These are phyloP conservation scores for Apocheima hispidaria DNA, from an alignment of 2,888 invertebrate species.

Conservation along the genomic window DNA sequence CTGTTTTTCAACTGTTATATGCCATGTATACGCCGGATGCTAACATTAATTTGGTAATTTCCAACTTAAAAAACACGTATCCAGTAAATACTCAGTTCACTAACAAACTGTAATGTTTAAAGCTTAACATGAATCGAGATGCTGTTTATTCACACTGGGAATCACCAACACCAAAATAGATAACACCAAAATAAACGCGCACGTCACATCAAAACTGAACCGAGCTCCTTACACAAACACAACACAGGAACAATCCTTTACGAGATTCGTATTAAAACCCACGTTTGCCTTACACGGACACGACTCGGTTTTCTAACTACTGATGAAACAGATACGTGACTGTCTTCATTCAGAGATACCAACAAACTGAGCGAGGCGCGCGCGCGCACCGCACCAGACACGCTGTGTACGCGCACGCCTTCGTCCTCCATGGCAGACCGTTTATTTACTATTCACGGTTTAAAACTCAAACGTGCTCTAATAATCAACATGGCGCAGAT, in stretches of 20 bases:
- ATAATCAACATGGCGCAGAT: constrained; percentile 75
- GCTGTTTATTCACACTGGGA: constrained; percentile 72
- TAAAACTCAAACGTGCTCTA: constrained; percentile 78
- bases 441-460: constrained; percentile 84
- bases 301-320: constrained; percentile 57
- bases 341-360: constrained; percentile 76
- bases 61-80: constrained; percentile 19
- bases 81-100: constrained; percentile 42
- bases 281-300: constrained; percentile 57
- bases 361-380: constrained; percentile 69
- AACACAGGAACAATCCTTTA: constrained; percentile 50
- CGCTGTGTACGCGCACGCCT: constrained; percentile 72
- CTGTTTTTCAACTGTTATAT: not conserved
- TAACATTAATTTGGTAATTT: too few species aligned
- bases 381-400: constrained; percentile 43
- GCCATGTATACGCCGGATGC: too few species aligned
- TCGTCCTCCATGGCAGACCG: constrained; percentile 70
- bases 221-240: constrained; percentile 59
- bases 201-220: constrained; percentile 59
- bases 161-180: constrained; percentile 72
- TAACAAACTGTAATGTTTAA: constrained; percentile 47
- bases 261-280: constrained; percentile 49
- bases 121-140: constrained; percentile 59
- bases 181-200: constrained; percentile 73
- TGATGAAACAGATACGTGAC: constrained; percentile 66